Conservation (phyloP, 2,888 invertebrate genomes). For the Ariolimax columbianus region DNA sequence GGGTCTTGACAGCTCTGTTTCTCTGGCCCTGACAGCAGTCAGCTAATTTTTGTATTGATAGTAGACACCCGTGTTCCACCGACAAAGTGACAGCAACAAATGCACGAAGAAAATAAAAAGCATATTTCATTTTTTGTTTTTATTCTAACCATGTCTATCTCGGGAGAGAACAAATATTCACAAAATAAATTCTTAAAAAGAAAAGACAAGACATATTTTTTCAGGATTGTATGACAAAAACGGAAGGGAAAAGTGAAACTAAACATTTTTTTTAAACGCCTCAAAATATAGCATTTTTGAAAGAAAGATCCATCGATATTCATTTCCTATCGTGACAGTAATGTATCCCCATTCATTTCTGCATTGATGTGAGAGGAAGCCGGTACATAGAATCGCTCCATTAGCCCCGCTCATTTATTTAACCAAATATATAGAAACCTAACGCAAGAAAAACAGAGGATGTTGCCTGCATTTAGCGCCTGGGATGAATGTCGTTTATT, state of each 20-base stretch:
- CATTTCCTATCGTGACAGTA: slow-evolving; percentile 18
- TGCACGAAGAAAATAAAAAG: too few relatives aligned
- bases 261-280: not conserved
- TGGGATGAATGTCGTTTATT: slow-evolving; percentile 22
- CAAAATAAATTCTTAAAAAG: not conserved
- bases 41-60: too few relatives aligned
- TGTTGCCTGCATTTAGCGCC: slow-evolving; percentile 13
- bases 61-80: too few relatives aligned
- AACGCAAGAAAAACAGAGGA: slow-evolving; percentile 9
- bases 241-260: not conserved
- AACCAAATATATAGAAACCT: slow-evolving; percentile 33
- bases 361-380: not conserved
- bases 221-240: not conserved
- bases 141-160: not conserved
- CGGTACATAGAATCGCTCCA: not conserved
- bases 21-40: too few relatives aligned
- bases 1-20: too few relatives aligned
- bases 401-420: slow-evolving; percentile 5
- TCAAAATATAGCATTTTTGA: too few relatives aligned
- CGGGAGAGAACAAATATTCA: not conserved
- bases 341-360: slow-evolving; percentile 26
- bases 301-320: not conserved
- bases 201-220: not conserved
- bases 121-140: not conserved
- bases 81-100: too few relatives aligned